phyloP scores from a whole-genome alignment of 1,140 invertebrate genomes.

The Ceratitis capitata region DNA sequence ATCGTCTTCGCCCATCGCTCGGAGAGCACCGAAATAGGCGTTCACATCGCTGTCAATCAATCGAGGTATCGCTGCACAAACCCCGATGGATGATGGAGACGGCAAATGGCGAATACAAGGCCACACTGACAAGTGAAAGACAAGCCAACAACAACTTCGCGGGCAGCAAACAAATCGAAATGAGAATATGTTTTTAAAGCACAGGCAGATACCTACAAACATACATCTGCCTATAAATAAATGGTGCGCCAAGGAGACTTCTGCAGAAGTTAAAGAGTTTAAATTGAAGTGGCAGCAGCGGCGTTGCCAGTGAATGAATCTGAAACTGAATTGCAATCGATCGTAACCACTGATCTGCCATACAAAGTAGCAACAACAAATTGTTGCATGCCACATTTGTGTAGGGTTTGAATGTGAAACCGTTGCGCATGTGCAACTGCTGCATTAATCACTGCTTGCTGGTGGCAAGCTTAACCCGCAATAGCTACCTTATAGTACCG shows the following conservation, averaged over 20 bases:
- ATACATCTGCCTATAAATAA: too few relatives aligned
- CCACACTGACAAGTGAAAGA: conserved; percentile 32
- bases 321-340: conserved; percentile 13
- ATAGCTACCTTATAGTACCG: not conserved
- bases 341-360: not conserved
- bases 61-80: conserved; percentile 22
- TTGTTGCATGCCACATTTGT: not conserved
- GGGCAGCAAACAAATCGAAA: not conserved
- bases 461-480: not conserved
- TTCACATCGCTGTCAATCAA: conserved; percentile 29
- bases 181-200: not conserved
- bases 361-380: not conserved
- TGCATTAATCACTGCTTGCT: not conserved
- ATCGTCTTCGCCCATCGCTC: not conserved
- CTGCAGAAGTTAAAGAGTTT: conserved; percentile 12
- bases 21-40: not conserved
- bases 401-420: not conserved
- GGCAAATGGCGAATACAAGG: conserved; percentile 23
- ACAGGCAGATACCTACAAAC: too few relatives aligned
- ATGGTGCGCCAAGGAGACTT: not conserved
- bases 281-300: conserved; percentile 11
- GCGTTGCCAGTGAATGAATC: not conserved
- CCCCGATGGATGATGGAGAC: not conserved
- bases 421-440: not conserved
- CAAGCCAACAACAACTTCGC: not conserved